These are phyloP conservation scores for Nyctibius grandis DNA, from an alignment of 2,797 vertebrate species.

Conservation along the genomic window DNA sequence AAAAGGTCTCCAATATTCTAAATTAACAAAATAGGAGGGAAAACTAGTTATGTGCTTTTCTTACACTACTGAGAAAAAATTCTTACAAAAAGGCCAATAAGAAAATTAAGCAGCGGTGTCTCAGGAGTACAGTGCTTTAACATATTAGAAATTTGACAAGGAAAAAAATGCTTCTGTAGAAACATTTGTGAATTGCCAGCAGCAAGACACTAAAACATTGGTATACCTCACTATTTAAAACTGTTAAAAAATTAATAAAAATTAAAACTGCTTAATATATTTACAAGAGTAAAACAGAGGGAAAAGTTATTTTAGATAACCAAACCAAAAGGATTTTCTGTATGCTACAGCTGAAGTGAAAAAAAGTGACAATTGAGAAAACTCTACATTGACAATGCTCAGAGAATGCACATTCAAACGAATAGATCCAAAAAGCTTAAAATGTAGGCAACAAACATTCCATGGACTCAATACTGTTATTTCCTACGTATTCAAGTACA, in stretches of 20 bases:
- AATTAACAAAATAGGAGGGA: background rate
- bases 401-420: background rate
- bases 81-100: background rate
- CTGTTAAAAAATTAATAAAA: background rate
- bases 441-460: background rate
- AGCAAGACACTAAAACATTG: background rate
- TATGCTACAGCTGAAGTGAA: background rate
- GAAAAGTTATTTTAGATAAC: background rate
- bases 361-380: background rate
- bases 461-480: background rate
- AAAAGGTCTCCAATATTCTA: background rate
- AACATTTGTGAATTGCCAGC: background rate
- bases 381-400: background rate
- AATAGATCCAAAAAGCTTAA: background rate
- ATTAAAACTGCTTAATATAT: background rate
- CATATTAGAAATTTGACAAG: background rate
- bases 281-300: background rate
- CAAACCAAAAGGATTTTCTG: background rate
- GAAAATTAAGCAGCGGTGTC: background rate
- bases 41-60: background rate
- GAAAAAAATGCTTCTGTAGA: background rate
- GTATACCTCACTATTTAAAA: background rate
- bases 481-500: background rate
- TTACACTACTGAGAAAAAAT: background rate
- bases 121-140: background rate